Percentiles rank a stretch among this genome's conserved stretches.
These are phyloP conservation scores for Caenorhabditis latens DNA, from an alignment of 1,140 invertebrate species.

Conservation along the genomic window DNA sequence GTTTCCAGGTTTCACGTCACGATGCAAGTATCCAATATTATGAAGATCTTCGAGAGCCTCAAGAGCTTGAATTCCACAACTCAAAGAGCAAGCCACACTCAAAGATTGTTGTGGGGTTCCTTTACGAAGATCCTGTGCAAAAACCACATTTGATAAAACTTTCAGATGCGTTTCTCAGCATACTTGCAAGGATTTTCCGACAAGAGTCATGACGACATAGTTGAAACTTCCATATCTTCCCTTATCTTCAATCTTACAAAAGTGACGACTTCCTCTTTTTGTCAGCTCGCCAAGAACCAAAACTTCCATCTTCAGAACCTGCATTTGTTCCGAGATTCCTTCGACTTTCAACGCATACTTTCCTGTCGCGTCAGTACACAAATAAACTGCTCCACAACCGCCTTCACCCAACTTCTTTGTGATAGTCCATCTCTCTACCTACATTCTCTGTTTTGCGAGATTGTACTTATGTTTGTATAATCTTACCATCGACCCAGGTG, in stretches of 20 bases:
- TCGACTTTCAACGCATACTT: slow-evolving; percentile 71
- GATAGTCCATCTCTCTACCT: slow-evolving; percentile 60
- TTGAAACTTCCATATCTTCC: slow-evolving; percentile 73
- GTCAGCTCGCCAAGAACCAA: slow-evolving; percentile 69
- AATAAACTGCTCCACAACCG: slow-evolving; percentile 61
- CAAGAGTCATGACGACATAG: slow-evolving; percentile 74
- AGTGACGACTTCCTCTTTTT: slow-evolving; percentile 70
- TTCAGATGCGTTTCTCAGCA: neutral
- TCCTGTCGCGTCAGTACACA: slow-evolving; percentile 67
- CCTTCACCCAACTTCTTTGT: slow-evolving; percentile 62
- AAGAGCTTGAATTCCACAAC: slow-evolving; percentile 69
- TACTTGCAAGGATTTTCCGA: slow-evolving; percentile 72
- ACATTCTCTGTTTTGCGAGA: neutral
- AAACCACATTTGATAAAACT: neutral
- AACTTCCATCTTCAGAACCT: slow-evolving; percentile 74
- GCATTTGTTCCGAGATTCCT: slow-evolving; percentile 71
- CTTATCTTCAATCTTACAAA: slow-evolving; percentile 74
- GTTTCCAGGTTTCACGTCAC: slow-evolving; percentile 73
- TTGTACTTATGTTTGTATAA: neutral
- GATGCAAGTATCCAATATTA: slow-evolving; percentile 72
- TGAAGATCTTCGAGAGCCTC: slow-evolving; percentile 73
- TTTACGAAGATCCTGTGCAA: slow-evolving; percentile 69
- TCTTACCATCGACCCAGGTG: slow-evolving; percentile 34
- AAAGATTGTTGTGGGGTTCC: slow-evolving; percentile 37
- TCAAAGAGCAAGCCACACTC: slow-evolving; percentile 64